Percentiles rank a stretch among this genome's conserved stretches.
phyloP scores from a whole-genome alignment of 2,797 vertebrate species.

The Lutjanus campechanus region DNA sequence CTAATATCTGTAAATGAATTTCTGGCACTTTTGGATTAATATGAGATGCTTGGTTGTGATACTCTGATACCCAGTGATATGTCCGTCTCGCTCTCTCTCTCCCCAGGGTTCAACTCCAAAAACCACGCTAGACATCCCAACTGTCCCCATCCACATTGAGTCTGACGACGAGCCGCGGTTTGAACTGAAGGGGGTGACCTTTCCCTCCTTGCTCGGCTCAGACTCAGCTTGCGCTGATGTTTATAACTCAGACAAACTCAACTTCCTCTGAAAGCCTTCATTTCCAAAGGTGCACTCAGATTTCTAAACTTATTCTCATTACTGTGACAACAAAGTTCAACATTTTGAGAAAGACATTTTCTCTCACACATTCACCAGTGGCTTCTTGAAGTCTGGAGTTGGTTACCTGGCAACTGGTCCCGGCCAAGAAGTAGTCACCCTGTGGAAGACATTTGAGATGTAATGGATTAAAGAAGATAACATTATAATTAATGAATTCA shows the following conservation, averaged over 20 bases:
- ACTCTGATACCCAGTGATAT: not conserved
- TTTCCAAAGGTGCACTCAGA: not conserved
- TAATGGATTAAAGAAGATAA: not conserved
- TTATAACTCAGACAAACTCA: constrained; percentile 67
- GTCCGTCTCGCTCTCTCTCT: not conserved
- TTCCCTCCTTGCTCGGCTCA: constrained; percentile 35
- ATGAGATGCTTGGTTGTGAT: not conserved
- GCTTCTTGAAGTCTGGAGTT: not conserved
- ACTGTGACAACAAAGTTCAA: not conserved
- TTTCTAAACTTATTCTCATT: not conserved
- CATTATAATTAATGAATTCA: not conserved
- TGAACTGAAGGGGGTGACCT: constrained; percentile 37
- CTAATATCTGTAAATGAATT: no score
- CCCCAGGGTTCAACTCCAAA: constrained; percentile 10
- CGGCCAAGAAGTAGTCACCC: not conserved
- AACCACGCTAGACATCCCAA: no score
- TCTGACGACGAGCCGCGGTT: constrained; percentile 14
- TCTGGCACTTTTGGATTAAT: not conserved
- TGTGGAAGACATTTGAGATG: not conserved
- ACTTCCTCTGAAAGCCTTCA: constrained; percentile 38
- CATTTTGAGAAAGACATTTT: not conserved
- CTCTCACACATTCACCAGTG: no score
- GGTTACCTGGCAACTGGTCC: not conserved
- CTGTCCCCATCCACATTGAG: no score
- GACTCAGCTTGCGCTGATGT: not conserved